Evolutionary conservation across 1,140 invertebrate genomes (phyloP).

Genomic region (Drosophila lini): DNA sequence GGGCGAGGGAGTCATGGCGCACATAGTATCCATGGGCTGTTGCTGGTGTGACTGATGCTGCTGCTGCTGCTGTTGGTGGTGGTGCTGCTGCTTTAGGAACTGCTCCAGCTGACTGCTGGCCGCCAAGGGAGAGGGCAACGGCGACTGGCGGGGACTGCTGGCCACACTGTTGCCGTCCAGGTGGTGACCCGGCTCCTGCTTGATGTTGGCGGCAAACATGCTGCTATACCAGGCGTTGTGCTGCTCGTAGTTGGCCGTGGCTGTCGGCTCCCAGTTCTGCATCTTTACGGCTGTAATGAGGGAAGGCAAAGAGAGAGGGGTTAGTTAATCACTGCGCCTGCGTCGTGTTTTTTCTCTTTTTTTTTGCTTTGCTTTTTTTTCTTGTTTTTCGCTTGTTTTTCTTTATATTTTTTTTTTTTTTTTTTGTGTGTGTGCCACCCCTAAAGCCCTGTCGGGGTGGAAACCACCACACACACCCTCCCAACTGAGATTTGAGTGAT

Average conservation of each 20-base stretch:
- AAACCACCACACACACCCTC: slow-evolving; percentile 19
- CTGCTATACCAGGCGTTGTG: slow-evolving; percentile 81
- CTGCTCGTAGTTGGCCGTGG: slow-evolving; percentile 78
- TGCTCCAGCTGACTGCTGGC: slow-evolving; percentile 66
- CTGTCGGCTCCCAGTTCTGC: slow-evolving; percentile 83
- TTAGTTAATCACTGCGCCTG: slow-evolving; percentile 60
- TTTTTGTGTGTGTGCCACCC: slow-evolving; percentile 64
- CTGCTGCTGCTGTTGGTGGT: slow-evolving; percentile 56
- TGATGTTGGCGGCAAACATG: slow-evolving; percentile 78
- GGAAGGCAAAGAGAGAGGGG: slow-evolving; percentile 17
- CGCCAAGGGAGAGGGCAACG: slow-evolving; percentile 45
- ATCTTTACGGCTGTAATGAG: slow-evolving; percentile 68
- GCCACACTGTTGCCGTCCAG: slow-evolving; percentile 58
- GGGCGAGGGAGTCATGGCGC: slow-evolving; percentile 84
- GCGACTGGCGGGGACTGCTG: slow-evolving; percentile 65
- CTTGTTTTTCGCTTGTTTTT: slow-evolving; percentile 37
- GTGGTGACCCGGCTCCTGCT: slow-evolving; percentile 69
- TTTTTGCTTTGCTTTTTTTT: slow-evolving; percentile 14
- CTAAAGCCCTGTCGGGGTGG: slow-evolving; percentile 51
- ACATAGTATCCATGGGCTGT: slow-evolving; percentile 73
- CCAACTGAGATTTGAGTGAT: slow-evolving; percentile 53
- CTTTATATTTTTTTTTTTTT: slow-evolving; percentile 46
- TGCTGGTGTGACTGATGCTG: slow-evolving; percentile 46
- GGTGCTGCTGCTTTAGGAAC: slow-evolving; percentile 73
- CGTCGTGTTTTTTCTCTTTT: slow-evolving; percentile 60